Percentiles rank a stretch among this genome's conserved stretches.
These are phyloP conservation scores for Tribolium madens DNA, from an alignment of 1,140 invertebrate species.

Conservation along the genomic window DNA sequence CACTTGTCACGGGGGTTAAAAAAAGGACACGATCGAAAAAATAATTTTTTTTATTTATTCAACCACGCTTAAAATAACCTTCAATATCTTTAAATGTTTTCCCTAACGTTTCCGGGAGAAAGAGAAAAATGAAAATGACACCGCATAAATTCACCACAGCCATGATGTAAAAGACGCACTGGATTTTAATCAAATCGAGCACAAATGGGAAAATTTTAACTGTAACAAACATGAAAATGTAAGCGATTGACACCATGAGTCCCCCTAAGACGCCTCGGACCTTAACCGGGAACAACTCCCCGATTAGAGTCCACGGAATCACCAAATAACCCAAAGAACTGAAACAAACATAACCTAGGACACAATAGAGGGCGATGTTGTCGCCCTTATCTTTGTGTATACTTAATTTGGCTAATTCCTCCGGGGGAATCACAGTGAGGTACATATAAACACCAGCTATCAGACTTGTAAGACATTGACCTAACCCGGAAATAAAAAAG, in stretches of 20 bases:
- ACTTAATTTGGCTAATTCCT: constrained; percentile 48
- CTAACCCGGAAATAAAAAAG: constrained; percentile 68
- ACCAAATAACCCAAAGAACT: constrained; percentile 70
- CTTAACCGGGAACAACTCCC: constrained; percentile 68
- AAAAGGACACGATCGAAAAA: constrained; percentile 4
- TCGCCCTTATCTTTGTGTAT: constrained; percentile 49
- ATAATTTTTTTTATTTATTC: neutral
- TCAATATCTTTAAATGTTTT: constrained; percentile 73
- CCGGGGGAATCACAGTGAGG: constrained; percentile 53
- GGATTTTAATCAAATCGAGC: constrained; percentile 67
- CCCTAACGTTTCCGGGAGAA: constrained; percentile 81
- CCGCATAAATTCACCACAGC: constrained; percentile 71
- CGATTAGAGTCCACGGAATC: constrained; percentile 76
- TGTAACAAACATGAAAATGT: constrained; percentile 74
- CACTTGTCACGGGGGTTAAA: neutral
- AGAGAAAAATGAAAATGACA: constrained; percentile 71
- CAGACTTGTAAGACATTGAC: constrained; percentile 71
- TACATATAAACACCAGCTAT: constrained; percentile 68
- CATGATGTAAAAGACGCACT: constrained; percentile 74
- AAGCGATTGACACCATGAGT: constrained; percentile 72
- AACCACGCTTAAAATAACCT: constrained; percentile 56
- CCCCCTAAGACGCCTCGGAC: constrained; percentile 70
- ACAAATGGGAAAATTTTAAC: constrained; percentile 74
- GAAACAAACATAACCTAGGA: constrained; percentile 69
- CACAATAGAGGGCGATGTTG: constrained; percentile 66